These are phyloP conservation scores for Smittia aterrima DNA, from an alignment of 2,888 invertebrate species.

Conservation along the genomic window DNA sequence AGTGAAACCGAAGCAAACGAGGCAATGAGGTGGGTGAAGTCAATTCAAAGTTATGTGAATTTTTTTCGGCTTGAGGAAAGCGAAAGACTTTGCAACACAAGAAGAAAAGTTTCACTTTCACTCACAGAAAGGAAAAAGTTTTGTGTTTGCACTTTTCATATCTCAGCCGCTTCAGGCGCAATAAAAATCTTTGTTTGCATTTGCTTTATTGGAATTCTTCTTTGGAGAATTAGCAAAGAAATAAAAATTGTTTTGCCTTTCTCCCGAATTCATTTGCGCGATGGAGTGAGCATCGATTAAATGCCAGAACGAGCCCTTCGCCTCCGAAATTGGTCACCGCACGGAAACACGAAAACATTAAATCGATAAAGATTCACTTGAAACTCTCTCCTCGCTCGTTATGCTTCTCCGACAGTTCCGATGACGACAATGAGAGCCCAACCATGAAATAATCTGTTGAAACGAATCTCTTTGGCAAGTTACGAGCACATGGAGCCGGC, in stretches of 20 bases:
- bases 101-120: slow-evolving; percentile 2
- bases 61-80: neutral
- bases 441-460: neutral
- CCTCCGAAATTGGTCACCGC: neutral
- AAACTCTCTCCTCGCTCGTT: neutral
- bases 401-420: neutral
- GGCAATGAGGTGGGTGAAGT: neutral
- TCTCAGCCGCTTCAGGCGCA: no score
- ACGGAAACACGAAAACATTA: neutral
- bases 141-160: neutral
- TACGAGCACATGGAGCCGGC: neutral
- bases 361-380: slow-evolving; percentile 8
- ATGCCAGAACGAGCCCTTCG: neutral
- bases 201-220: no score
- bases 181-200: no score
- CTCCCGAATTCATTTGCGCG: no score
- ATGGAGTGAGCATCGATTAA: neutral
- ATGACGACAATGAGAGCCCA: neutral
- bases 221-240: no score
- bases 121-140: neutral
- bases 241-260: no score
- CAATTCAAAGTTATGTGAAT: neutral
- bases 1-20: neutral
- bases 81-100: neutral
- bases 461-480: neutral